Evolutionary conservation across 2,888 invertebrate genomes (phyloP).

Genomic region (Philopedon plagiatum): DNA sequence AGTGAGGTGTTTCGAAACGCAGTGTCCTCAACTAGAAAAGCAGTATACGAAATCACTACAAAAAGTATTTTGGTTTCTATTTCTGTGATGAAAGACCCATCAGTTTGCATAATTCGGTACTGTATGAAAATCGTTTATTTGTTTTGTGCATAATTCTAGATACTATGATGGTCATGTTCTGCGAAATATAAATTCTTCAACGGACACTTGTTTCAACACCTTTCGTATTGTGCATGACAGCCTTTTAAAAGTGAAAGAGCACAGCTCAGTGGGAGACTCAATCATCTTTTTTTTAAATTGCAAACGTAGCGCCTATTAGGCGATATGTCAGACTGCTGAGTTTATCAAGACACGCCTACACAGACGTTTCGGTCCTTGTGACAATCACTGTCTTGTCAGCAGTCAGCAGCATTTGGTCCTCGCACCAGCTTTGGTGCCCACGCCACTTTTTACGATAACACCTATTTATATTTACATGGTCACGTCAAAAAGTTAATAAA

Average conservation of each 20-base stretch:
- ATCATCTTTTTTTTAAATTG: conserved; percentile 14
- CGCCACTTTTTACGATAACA: conserved; percentile 65
- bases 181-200: neutral
- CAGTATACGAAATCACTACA: neutral
- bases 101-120: neutral
- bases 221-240: conserved; percentile 66
- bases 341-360: neutral
- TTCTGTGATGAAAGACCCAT: neutral
- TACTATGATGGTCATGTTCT: neutral
- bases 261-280: conserved; percentile 52
- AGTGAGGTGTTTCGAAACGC: conserved; percentile 41
- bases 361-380: conserved; percentile 1
- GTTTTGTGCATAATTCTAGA: neutral
- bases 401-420: conserved; percentile 66
- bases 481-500: conserved; percentile 16
- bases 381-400: conserved; percentile 49
- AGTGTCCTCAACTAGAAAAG: neutral
- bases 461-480: conserved; percentile 60
- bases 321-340: conserved; percentile 37
- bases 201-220: neutral
- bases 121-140: neutral
- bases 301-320: neutral
- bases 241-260: conserved; percentile 61
- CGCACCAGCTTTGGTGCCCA: conserved; percentile 68
- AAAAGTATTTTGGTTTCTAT: neutral